Evolutionary conservation across 2,113 vertebrate genomes (phyloP), one percentile per base, ranked within the genome.

Genomic region (Geococcyx californianus): DNA sequence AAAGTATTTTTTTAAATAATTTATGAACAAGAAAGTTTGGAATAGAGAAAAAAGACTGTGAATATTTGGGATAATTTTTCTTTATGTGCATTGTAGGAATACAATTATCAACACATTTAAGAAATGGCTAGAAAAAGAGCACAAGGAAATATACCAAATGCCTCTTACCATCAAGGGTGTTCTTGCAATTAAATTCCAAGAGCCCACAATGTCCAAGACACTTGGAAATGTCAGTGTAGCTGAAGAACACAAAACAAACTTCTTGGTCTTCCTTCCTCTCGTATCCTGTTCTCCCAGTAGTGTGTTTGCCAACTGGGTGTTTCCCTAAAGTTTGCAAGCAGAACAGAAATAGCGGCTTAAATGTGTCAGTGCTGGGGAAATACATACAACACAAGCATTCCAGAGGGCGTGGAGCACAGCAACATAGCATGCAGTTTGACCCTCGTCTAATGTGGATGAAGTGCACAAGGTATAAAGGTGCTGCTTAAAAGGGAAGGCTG

Each of bases 381-480:
- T 33, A 29, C 5, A 28, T n/a, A 49, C 33, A 58, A 79, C 49
- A 13, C 15, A 72, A 68, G 16, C 52, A 17, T 16, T 40, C 49
- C 49, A 56, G 36, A 78, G 49, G 56, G 52, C 18, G 11, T 3
- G 19, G 66, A 87, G 9, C 29, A 66, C 9, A 72, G 29, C 15
- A 68, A 54, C 0, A 0, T 17, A 51, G 38, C 18, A 14, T 13
- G 11, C 15, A 58, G 13, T 16, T 40, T 40, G 36, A 77, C 33
- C 34, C 42, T 88, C 0, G 0, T 76, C 34, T 47, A 26, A 60
- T 26, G 26, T 87, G 38, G 29, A 6, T 33, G 34, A 67, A 1
- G 6, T 15, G 18, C 47, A 74, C 26, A 33, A 25, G 28, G 11
- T 28, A 42, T 31, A 74, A 72, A 80, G 29, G 16, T 8, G 8